Conservation (phyloP, 1,140 invertebrate species). For the Tachypleus tridentatus region DNA sequence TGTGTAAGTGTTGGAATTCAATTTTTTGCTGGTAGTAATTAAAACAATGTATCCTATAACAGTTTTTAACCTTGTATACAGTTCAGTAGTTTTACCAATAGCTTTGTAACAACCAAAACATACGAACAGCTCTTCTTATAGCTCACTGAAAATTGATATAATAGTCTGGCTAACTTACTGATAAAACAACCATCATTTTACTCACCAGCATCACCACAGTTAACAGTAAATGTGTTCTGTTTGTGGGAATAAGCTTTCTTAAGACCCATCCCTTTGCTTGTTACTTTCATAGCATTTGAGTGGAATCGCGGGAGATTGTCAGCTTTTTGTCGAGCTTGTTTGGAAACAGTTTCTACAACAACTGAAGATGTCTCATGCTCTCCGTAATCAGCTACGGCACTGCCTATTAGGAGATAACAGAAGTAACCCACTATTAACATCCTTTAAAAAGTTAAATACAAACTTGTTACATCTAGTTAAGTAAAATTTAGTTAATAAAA, state of each 20-base stretch:
- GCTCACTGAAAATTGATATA: no score
- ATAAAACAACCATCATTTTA: not conserved
- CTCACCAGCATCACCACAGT: constrained; percentile 74
- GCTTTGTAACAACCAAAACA: no score
- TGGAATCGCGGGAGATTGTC: constrained; percentile 67
- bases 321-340: constrained; percentile 50
- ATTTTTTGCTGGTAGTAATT: no score
- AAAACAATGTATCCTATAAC: no score
- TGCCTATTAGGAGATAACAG: constrained; percentile 8
- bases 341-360: constrained; percentile 85
- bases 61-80: no score
- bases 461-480: no score
- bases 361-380: constrained; percentile 80
- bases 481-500: no score
- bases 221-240: constrained; percentile 83
- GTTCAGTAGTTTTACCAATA: no score
- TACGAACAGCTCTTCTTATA: no score
- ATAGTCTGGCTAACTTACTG: not conserved
- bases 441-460: no score
- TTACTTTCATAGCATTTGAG: constrained; percentile 80
- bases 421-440: no score
- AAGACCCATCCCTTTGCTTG: constrained; percentile 83
- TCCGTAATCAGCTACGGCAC: constrained; percentile 40
- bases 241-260: constrained; percentile 89
- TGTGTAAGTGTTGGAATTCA: no score